Base-by-base conservation (phyloP, 2,888 invertebrate genomes). In the Oconnorella tubifera region DNA sequence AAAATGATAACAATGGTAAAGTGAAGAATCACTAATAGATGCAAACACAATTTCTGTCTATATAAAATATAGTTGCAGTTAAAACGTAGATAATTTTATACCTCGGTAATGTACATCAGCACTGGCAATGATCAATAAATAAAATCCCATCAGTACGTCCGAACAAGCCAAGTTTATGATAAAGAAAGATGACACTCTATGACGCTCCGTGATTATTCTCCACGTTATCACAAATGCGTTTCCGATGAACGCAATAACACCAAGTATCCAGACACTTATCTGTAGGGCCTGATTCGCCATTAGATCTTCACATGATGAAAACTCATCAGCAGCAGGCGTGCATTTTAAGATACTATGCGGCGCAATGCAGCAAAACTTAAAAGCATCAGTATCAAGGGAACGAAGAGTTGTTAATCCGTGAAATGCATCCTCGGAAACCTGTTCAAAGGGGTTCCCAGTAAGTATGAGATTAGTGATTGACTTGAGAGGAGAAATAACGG, bases 131-230 rank as follows among this genome's bases (percentile, higher is more conserved):
- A 85, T 80, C 66, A 87, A 84, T 64, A 87, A 77, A 75, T 87
- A 87, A 53, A 86, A 76, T 28, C 87, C 86, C 87, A 88, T 88
- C 48, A 87, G 78, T 4, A 87, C 81, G 75, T 87, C 87, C 27
- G 87, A 86, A 59, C 85, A 79, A 0, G 87, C 86, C 70, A 88
- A 80, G 74, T 87, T 87, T 70, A 86, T 84, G 67, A 87, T 82
- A 78, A 87, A 71, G 59, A 71, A 68, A 28, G 68, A 68, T 4
- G 71, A 56, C 29, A 66, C 64, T n/a, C 49, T 57, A 3, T 49
- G 19, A 10, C 67, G 48, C 29, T 70, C 70, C 10, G 63, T 86
- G 69, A 86, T 86, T 23, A 86, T 85, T 2, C 84, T 84, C 73
- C 73, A 74, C 4, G 67, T 27, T 27, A 72, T 49, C 31, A 75